These are phyloP conservation scores for Clarias platycephalus DNA, from an alignment of 2,797 vertebrate species.

Conservation along the genomic window DNA sequence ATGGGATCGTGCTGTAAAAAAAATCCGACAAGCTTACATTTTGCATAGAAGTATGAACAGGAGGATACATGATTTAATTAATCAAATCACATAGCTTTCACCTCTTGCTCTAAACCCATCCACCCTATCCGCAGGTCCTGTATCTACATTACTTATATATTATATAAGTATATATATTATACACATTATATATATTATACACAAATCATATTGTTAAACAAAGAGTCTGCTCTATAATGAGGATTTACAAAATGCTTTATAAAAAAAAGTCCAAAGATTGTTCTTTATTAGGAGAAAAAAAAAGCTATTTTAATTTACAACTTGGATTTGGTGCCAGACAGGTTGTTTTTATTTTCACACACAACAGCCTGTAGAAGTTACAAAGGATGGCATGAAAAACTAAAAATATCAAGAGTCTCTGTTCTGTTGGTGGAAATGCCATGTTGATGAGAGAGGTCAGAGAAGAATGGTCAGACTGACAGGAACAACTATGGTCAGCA, in stretches of 20 bases:
- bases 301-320: neutral
- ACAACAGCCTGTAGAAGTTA: neutral
- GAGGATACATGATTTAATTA: constrained; percentile 50
- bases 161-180: too few species aligned
- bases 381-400: neutral
- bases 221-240: neutral
- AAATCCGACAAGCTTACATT: constrained; percentile 41
- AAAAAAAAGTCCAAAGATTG: neutral
- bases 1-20: constrained; percentile 29
- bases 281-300: neutral
- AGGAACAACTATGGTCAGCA: neutral
- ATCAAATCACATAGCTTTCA: constrained; percentile 15
- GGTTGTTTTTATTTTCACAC: neutral
- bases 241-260: neutral
- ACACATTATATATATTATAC: too few species aligned
- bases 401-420: neutral
- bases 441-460: neutral
- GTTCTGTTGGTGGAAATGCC: neutral
- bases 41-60: constrained; percentile 21
- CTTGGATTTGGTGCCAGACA: neutral
- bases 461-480: neutral
- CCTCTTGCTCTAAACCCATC: constrained; percentile 8
- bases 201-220: too few species aligned
- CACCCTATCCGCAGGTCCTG: neutral
- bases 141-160: neutral